Conservation (phyloP, 2,888 invertebrate genomes). For the Andrena haemorrhoa region DNA sequence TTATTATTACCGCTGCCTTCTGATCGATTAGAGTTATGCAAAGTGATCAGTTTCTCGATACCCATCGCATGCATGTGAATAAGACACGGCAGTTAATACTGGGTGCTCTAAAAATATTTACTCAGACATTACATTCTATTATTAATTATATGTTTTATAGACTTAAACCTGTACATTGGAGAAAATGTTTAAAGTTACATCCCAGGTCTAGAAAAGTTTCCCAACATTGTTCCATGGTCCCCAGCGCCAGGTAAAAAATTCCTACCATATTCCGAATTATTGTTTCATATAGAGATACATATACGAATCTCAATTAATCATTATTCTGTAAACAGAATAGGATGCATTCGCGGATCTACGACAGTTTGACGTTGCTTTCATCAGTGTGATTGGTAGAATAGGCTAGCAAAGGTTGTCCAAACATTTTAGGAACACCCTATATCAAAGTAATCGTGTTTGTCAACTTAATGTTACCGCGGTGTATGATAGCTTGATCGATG, state of each 20-base stretch:
- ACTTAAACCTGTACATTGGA: too few relatives aligned
- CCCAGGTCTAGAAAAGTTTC: too few relatives aligned
- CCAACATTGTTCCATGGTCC: too few relatives aligned
- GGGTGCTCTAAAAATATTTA: not conserved
- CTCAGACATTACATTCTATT: not conserved
- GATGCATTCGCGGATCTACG: not conserved
- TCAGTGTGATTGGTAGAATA: not conserved
- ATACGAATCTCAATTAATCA: too few relatives aligned
- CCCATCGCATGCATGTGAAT: conserved; percentile 50
- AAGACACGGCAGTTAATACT: conserved; percentile 50
- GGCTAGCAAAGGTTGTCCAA: not conserved
- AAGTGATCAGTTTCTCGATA: conserved; percentile 65
- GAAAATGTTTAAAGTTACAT: too few relatives aligned
- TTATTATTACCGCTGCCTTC: conserved; percentile 56
- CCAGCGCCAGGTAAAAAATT: too few relatives aligned
- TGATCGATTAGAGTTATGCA: conserved; percentile 67
- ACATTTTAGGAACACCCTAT: conserved; percentile 27
- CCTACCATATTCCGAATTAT: too few relatives aligned
- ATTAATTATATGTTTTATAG: not conserved
- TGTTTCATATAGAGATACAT: too few relatives aligned
- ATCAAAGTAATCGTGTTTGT: conserved; percentile 72
- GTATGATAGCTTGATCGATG: conserved; percentile 70
- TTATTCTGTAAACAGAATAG: not conserved
- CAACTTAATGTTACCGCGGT: conserved; percentile 61
- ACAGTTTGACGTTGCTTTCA: not conserved